Evolutionary conservation across 2,797 vertebrate species (phyloP).

Genomic region (Pseudomugil gertrudae): DNA sequence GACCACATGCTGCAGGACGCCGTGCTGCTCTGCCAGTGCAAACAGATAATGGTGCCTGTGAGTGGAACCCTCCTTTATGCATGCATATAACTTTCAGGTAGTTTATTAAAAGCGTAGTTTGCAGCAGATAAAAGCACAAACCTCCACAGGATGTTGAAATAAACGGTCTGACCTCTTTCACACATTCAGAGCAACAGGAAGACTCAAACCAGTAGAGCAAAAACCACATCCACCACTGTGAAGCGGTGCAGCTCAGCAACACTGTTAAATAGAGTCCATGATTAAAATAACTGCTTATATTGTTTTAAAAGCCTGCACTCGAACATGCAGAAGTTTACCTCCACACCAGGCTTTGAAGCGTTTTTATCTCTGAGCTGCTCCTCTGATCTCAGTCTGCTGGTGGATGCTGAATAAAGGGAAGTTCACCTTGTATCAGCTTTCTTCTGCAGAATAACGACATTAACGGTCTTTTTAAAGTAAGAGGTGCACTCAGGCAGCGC

Average conservation of each 20-base stretch:
- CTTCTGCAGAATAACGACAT: constrained; percentile 45
- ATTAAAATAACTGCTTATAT: not conserved
- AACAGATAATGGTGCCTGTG: constrained; percentile 98
- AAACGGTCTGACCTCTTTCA: not conserved
- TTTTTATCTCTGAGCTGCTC: not conserved
- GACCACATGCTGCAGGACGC: constrained; percentile 96
- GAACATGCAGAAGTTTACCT: not conserved
- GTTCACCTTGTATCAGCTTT: constrained; percentile 46
- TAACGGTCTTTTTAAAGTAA: constrained; percentile 45
- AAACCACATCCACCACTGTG: constrained; percentile 1
- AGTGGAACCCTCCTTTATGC: constrained; percentile 36
- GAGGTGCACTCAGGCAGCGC: constrained; percentile 11
- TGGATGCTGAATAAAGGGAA: not conserved
- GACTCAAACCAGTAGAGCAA: not conserved
- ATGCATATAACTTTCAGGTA: not conserved
- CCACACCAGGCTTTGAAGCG: not conserved
- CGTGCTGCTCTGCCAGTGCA: constrained; percentile 90
- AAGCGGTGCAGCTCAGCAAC: not conserved
- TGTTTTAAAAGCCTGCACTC: not conserved
- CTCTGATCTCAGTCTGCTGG: not conserved
- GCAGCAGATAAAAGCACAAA: not conserved
- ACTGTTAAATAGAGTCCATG: not conserved
- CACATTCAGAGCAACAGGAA: constrained; percentile 19
- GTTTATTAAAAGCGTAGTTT: not conserved
- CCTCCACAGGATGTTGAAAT: not conserved